phyloP scores from a whole-genome alignment of 30 jellyfish, hydroid and myxozoan genomes.

The Nemopilema nomurai region DNA sequence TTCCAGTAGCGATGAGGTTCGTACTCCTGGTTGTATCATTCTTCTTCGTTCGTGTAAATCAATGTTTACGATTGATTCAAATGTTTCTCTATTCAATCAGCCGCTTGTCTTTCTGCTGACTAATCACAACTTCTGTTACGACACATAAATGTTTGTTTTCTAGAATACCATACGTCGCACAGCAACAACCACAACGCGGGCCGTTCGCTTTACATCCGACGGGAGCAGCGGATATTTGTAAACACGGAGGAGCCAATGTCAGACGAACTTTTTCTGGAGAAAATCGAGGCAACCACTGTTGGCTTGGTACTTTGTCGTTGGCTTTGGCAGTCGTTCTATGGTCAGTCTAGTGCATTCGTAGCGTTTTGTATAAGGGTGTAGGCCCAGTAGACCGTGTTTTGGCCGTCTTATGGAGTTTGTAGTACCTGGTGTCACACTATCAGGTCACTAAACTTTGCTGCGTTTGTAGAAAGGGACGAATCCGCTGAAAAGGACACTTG shows the following conservation, averaged over 20 bases:
- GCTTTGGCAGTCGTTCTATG: background rate
- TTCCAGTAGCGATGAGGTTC: constrained; percentile 32
- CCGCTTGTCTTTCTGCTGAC: too few species aligned
- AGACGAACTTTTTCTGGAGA: too few species aligned
- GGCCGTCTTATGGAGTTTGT: background rate
- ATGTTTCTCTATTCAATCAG: too few species aligned
- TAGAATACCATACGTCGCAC: constrained; percentile 51
- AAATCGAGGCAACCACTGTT: too few species aligned
- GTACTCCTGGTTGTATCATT: too few species aligned
- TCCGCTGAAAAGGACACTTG: too few species aligned
- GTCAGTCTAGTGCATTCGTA: background rate
- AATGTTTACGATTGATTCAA: too few species aligned
- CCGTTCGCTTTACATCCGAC: constrained; percentile 50
- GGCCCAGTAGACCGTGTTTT: background rate
- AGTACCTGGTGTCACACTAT: background rate
- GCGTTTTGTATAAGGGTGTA: background rate
- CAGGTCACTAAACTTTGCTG: too few species aligned
- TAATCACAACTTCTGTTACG: too few species aligned
- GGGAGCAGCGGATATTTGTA: constrained; percentile 41
- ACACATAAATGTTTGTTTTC: background rate
- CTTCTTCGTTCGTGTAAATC: too few species aligned
- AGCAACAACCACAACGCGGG: constrained; percentile 31
- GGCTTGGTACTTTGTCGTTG: too few species aligned
- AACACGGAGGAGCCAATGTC: background rate
- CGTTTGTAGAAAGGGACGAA: too few species aligned